Percentiles rank a stretch among this genome's conserved stretches.
These are phyloP conservation scores for sheep (Ovis aries) DNA, from an alignment of 2,113 vertebrate genomes.

Conservation along the genomic window DNA sequence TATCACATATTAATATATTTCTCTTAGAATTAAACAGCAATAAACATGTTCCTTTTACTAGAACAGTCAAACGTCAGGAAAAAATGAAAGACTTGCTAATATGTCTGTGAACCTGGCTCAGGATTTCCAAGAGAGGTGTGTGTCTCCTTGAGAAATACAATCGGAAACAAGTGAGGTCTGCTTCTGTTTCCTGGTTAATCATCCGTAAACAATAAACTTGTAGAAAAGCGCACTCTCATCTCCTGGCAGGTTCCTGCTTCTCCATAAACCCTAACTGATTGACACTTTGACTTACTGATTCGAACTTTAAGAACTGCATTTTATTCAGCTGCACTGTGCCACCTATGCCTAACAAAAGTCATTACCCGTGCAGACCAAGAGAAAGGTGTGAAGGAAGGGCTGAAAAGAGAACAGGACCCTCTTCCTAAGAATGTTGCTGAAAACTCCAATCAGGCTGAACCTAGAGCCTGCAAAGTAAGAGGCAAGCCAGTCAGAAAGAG, in stretches of 20 bases:
- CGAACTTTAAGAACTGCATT: neutral
- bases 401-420: neutral
- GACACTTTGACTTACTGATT: neutral
- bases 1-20: neutral
- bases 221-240: neutral
- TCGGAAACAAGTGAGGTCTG: neutral
- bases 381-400: neutral
- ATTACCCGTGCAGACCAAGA: neutral
- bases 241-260: neutral
- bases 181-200: neutral
- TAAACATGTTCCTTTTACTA: neutral
- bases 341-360: neutral
- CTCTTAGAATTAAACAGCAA: neutral
- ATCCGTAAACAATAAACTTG: neutral
- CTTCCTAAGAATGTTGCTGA: neutral
- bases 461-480: neutral
- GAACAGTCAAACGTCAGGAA: neutral
- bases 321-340: neutral
- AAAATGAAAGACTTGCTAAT: neutral
- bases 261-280: neutral
- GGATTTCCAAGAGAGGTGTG: neutral
- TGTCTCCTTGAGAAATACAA: neutral
- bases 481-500: neutral
- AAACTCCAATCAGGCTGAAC: neutral
- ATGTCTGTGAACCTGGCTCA: neutral